Evolutionary conservation across 2,113 vertebrate species (phyloP).

Genomic region (Trichechus manatus): DNA sequence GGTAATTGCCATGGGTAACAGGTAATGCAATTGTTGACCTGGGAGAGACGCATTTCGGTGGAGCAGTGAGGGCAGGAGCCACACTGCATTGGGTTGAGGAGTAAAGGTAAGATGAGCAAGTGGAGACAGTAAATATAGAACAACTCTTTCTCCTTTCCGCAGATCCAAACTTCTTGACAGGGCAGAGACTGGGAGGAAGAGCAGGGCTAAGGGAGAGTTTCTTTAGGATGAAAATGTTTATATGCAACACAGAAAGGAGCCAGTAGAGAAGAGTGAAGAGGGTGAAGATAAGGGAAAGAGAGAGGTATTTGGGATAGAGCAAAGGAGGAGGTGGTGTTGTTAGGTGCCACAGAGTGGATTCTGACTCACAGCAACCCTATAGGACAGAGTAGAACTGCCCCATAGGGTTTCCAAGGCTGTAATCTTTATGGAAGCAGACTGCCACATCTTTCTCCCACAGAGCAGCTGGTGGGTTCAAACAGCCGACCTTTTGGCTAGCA

Average conservation of each 20-base stretch:
- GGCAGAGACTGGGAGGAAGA: conserved; percentile 20
- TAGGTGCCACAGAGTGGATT: no score
- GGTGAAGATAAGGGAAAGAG: neutral
- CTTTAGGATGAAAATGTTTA: neutral
- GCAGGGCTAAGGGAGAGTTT: neutral
- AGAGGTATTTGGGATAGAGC: neutral
- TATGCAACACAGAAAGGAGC: neutral
- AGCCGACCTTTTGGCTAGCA: no score
- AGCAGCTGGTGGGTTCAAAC: no score
- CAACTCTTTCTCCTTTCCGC: neutral
- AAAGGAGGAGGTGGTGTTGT: neutral
- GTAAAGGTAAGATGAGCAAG: neutral
- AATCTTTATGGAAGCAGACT: neutral
- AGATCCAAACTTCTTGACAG: neutral
- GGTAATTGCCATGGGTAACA: no score
- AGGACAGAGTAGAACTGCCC: no score
- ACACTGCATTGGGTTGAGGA: neutral
- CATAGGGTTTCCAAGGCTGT: neutral
- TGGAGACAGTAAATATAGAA: neutral
- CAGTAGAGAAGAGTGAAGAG: neutral
- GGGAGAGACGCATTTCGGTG: neutral
- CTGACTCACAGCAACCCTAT: no score
- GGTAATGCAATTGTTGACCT: neutral
- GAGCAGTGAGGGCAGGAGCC: neutral
- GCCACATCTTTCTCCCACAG: neutral